phyloP scores from a whole-genome alignment of 2,113 vertebrate species.

The Blennius ocellaris region DNA sequence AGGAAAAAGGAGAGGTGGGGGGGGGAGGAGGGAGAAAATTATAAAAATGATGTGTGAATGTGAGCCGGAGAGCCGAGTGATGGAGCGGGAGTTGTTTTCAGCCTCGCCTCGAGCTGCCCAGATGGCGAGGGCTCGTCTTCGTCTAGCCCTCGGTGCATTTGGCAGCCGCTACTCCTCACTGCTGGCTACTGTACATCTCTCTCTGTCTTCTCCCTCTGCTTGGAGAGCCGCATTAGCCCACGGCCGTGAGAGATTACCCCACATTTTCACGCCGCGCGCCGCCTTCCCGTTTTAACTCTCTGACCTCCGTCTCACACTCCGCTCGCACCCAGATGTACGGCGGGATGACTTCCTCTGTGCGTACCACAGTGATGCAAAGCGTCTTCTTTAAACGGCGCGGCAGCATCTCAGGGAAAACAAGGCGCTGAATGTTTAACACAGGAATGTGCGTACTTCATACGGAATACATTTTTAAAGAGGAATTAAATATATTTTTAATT shows the following conservation, averaged over 20 bases:
- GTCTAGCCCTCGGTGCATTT: slow-evolving; percentile 73
- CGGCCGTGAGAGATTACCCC: slow-evolving; percentile 49
- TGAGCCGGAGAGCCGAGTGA: slow-evolving; percentile 37
- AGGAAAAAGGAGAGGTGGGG: slow-evolving; percentile 30
- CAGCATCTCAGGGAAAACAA: slow-evolving; percentile 11
- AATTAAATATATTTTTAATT: slow-evolving; percentile 33
- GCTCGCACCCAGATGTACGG: slow-evolving; percentile 23
- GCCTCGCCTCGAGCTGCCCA: slow-evolving; percentile 74
- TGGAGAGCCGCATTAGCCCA: slow-evolving; percentile 35
- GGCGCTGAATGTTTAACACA: slow-evolving; percentile 3
- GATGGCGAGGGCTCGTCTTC: slow-evolving; percentile 73
- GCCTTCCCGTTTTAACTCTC: slow-evolving; percentile 16
- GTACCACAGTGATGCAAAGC: slow-evolving; percentile 16
- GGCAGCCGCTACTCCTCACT: slow-evolving; percentile 73
- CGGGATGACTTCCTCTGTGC: not conserved
- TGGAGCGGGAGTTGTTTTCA: slow-evolving; percentile 74
- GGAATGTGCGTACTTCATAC: not conserved
- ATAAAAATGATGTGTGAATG: slow-evolving; percentile 22
- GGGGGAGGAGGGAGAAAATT: not conserved
- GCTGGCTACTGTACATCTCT: slow-evolving; percentile 58
- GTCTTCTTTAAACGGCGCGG: not conserved
- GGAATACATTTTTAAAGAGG: slow-evolving; percentile 23
- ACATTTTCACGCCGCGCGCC: slow-evolving; percentile 31
- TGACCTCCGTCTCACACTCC: slow-evolving; percentile 32
- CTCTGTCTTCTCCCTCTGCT: slow-evolving; percentile 25